These are phyloP conservation scores for Apamea monoglypha DNA, from an alignment of 2,888 invertebrate genomes.

Conservation along the genomic window DNA sequence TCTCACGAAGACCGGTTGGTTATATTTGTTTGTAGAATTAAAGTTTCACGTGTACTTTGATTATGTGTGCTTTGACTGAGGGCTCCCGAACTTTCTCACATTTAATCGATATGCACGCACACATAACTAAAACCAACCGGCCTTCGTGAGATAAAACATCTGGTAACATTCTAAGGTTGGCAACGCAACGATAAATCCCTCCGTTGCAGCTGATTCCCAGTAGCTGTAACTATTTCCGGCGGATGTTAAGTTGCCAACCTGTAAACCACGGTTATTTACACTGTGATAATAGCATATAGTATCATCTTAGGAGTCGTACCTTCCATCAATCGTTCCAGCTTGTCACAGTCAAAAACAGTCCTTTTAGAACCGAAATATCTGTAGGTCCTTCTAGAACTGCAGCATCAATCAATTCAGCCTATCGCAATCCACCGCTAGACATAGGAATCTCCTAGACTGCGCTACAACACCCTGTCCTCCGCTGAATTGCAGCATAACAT, in stretches of 20 bases:
- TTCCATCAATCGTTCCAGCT: neutral
- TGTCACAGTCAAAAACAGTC: neutral
- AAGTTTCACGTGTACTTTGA: neutral
- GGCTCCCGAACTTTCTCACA: neutral
- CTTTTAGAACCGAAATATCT: neutral
- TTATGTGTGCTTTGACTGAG: neutral
- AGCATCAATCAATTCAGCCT: neutral
- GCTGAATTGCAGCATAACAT: neutral
- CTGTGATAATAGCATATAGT: conserved; percentile 41
- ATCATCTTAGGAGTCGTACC: conserved; percentile 16
- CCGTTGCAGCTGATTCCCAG: neutral
- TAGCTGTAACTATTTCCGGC: neutral
- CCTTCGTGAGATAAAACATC: neutral
- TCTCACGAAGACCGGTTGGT: neutral
- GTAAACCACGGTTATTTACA: neutral
- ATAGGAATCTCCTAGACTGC: neutral
- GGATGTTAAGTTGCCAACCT: conserved; percentile 11
- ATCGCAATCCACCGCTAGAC: neutral
- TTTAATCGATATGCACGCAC: neutral
- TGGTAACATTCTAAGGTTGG: conserved; percentile 1
- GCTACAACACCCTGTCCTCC: neutral
- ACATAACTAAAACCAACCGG: neutral
- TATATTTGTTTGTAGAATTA: neutral
- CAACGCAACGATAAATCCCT: neutral
- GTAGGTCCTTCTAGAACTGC: neutral